Evolutionary conservation across 2,888 invertebrate species (phyloP), one percentile per base, ranked within the genome.

Genomic region (Entomobrya proxima): DNA sequence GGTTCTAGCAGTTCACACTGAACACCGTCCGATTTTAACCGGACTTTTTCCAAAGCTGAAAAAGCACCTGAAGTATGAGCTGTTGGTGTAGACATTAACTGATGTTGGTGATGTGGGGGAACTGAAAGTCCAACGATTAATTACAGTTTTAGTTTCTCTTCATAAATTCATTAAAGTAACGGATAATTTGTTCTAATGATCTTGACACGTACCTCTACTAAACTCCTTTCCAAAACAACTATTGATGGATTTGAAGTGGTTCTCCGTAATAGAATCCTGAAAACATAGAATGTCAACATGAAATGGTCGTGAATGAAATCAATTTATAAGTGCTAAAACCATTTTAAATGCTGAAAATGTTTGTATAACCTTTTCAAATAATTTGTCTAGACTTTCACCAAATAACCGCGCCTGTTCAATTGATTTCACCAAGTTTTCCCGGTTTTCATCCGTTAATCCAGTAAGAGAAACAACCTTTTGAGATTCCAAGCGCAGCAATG

Each of bases 401-500:
- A 88, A 55, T 50, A 84, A 40, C 52, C 77, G 75, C 0, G 82
- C 72, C 18, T 86, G 86, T 32, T 88, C 84, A 1, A 88, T 47
- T 7, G 86, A 81, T 47, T 79, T 78, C 6, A 82, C 72, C 30
- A 88, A 77, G 61, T 82, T 86, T 75, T 77, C 81, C 21, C 86
- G 84, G 61, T 85, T 86, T 44, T 80, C 77, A 21, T 88, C 82
- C 2, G 83, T 76, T 1, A 88, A 79, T 1, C 86, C 86, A 30
- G 85, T 81, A 13, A 88, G 35, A 35, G 55, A 64, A 24, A 88
- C 72, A 4, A 88, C 82, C 15, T 86, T 84, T 50, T 85, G 58
- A n/a, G 86, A 85, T 47, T 88, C 86, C 44, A 88, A 61, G 9
- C 55, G 61, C 9, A 88, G 50, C 6, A 88, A 76, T 9, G 86